phyloP scores from a whole-genome alignment of 2,797 vertebrate species.

The Corythornis leucogaster region DNA sequence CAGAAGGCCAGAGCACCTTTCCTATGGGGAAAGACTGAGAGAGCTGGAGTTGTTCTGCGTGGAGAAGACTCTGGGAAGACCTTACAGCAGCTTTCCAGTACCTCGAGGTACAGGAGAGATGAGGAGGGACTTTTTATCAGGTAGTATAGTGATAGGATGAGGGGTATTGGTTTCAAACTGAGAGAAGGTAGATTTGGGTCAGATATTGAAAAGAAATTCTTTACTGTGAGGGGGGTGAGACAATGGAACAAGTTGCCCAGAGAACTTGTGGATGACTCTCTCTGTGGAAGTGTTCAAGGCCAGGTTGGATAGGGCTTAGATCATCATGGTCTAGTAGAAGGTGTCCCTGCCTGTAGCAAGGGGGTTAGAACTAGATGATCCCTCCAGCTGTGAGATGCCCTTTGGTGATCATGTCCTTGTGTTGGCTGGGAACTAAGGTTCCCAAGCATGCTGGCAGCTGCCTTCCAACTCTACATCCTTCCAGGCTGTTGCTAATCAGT shows the following conservation, averaged over 20 bases:
- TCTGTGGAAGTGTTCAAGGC: neutral
- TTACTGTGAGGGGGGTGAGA: neutral
- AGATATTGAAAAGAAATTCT: neutral
- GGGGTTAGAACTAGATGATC: neutral
- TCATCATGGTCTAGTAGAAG: neutral
- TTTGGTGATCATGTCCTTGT: rapidly evolving
- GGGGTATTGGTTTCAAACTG: neutral
- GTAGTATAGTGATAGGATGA: neutral
- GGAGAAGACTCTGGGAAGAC: neutral
- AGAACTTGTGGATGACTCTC: neutral
- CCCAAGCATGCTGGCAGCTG: neutral
- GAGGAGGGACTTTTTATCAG: too few relatives aligned
- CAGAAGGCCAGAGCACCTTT: neutral
- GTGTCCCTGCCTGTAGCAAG: neutral
- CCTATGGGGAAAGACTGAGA: neutral
- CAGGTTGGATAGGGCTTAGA: neutral
- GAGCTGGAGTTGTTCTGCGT: neutral
- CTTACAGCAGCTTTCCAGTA: neutral
- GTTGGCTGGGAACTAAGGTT: neutral
- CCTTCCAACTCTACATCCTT: neutral
- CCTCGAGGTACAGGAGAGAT: neutral
- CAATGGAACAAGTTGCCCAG: neutral
- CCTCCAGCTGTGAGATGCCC: rapidly evolving
- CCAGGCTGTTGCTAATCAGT: neutral
- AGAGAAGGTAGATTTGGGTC: neutral